Conservation (phyloP, 2,888 invertebrate species). For the Amphipyra berbera region DNA sequence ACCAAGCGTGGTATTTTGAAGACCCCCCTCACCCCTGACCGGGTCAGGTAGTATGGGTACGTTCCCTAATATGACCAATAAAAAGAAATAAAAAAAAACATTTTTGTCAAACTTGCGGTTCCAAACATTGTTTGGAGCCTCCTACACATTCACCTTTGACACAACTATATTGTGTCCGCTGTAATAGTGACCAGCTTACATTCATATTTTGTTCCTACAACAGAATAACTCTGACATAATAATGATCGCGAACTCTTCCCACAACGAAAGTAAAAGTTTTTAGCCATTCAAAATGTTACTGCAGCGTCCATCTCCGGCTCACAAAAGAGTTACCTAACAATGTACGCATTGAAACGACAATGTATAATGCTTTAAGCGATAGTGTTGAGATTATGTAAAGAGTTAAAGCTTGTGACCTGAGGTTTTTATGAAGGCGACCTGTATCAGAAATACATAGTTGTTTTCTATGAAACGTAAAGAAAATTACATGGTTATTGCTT, state of each 20-base stretch:
- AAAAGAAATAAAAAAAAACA: no score
- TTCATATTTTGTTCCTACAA: constrained; percentile 1
- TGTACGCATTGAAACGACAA: constrained; percentile 18
- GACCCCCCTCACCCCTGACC: no score
- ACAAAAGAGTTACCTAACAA: constrained; percentile 26
- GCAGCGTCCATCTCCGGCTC: constrained; percentile 31
- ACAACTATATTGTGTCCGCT: no score
- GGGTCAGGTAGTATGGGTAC: no score
- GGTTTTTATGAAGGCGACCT: constrained; percentile 38
- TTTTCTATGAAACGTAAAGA: constrained; percentile 25
- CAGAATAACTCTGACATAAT: constrained; percentile 40
- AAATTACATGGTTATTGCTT: constrained; percentile 8
- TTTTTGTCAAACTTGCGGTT: no score
- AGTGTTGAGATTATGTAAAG: constrained; percentile 43
- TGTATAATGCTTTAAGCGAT: constrained; percentile 34
- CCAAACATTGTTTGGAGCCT: no score
- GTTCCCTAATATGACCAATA: no score
- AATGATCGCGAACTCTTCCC: constrained; percentile 45
- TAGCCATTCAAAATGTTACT: constrained; percentile 18
- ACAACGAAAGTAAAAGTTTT: constrained; percentile 54
- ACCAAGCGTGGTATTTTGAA: no score
- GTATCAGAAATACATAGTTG: constrained; percentile 10
- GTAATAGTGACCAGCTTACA: no score
- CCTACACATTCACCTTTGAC: no score
- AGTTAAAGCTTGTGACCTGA: constrained; percentile 18